phyloP scores from a whole-genome alignment of 2,797 vertebrate species.

The Sebastes minor region DNA sequence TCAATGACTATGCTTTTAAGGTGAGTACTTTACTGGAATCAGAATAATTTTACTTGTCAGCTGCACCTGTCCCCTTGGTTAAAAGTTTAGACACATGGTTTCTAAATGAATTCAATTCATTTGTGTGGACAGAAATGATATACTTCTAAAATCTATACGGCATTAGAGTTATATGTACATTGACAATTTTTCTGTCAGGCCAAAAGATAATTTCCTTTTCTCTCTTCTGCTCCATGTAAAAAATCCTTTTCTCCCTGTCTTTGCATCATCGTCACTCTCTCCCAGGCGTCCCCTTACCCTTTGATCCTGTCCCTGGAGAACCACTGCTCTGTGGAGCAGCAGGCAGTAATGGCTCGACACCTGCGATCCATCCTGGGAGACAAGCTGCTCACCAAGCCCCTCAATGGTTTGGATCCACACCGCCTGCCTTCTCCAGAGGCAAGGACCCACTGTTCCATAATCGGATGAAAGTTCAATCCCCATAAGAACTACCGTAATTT shows the following conservation, averaged over 20 bases:
- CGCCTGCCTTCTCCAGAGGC: constrained; percentile 92
- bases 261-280: background rate
- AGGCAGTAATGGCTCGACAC: constrained; percentile 89
- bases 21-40: constrained; percentile 69
- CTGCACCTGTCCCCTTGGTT: background rate
- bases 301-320: constrained; percentile 95
- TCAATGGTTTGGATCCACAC: constrained; percentile 67
- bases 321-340: constrained; percentile 95
- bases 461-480: background rate
- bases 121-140: background rate
- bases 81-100: background rate
- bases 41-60: background rate
- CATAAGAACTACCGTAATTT: background rate
- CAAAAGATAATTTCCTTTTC: background rate
- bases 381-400: constrained; percentile 85
- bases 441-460: constrained; percentile 2
- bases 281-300: constrained; percentile 72
- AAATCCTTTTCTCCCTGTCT: background rate
- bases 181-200: too few relatives aligned
- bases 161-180: too few relatives aligned
- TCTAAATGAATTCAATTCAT: background rate
- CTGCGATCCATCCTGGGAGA: constrained; percentile 89
- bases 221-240: background rate
- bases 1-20: constrained; percentile 91
- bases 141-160: background rate